Evolutionary conservation across 2,888 invertebrate genomes (phyloP), one percentile per base, ranked within the genome.

Genomic region (Meghimatium bilineatum): DNA sequence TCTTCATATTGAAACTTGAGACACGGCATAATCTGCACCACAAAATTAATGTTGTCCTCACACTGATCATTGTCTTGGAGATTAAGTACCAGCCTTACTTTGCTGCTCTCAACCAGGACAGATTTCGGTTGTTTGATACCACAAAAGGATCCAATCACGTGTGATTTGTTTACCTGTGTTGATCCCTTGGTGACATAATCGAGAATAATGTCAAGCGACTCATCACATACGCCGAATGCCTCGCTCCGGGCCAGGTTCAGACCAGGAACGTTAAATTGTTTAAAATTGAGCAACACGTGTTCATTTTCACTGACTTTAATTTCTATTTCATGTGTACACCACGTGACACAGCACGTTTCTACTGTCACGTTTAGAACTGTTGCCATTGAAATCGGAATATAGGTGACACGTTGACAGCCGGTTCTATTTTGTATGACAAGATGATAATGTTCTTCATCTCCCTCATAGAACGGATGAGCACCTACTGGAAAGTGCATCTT

Each of bases 261-360:
- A 6, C 82, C 82, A 3, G 82, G 82, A 14, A 82, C 82, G 34
- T 82, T 82, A 32, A 82, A 82, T 1, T 75, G 12, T 26, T 34
- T 66, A 23, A 82, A 82, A 49, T 82, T 82, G 8, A 82, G 76
- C 3, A 82, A 32, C 12, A 82, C 72, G 26, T 82, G 76, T 26
- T 82, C 52, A 20, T 49, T 10, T 2, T 66, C 34, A 3, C 12
- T 23, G 5, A 82, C 76, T 23, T 14, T 20, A 23, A 82, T 44
- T 8, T 82, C 66, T 0, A 76, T 49, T 14, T 38, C 67, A 12
- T 67, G 76, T 8, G 76, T 67, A 38, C 82, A 82, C 49, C 36
- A 60, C 20, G 82, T 82, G 66, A 82, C 76, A 32, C 82, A 82
- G 26, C 82, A 82, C 12, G 82, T 82, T 12, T 75, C 76, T 14